Evolutionary conservation across 30 jellyfish, hydroid and myxozoan genomes (phyloP).

Genomic region (Sanderia malayensis): DNA sequence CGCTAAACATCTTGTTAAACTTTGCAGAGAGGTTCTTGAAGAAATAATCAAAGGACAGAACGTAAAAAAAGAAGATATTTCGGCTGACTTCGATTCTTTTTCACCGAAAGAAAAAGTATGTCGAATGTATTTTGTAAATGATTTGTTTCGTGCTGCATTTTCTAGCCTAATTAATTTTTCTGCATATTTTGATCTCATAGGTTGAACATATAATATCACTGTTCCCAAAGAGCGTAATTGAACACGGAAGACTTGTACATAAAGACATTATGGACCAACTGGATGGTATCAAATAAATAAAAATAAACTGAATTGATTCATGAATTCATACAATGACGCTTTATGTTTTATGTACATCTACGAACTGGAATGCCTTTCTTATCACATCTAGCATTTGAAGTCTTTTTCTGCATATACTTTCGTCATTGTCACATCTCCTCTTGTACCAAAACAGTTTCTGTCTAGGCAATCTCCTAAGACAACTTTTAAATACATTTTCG

Average conservation of each 20-base stretch:
- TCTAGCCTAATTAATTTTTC: no score
- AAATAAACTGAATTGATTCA: neutral
- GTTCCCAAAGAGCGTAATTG: slow-evolving; percentile 35
- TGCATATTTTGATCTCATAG: slow-evolving; percentile 7
- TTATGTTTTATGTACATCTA: neutral
- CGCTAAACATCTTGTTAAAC: no score
- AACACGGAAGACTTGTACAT: slow-evolving; percentile 45
- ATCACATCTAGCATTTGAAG: no score
- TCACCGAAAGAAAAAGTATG: slow-evolving; percentile 56
- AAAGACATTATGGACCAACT: slow-evolving; percentile 48
- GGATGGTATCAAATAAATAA: slow-evolving; percentile 4
- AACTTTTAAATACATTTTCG: no score
- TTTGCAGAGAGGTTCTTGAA: slow-evolving; percentile 51
- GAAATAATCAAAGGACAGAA: slow-evolving; percentile 55
- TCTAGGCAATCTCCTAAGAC: no score
- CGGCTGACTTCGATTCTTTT: slow-evolving; percentile 31
- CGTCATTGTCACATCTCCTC: no score
- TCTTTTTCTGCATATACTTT: no score
- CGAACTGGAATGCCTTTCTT: no score
- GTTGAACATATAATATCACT: slow-evolving; percentile 29
- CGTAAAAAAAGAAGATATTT: slow-evolving; percentile 16
- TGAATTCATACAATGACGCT: neutral
- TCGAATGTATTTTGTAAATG: neutral
- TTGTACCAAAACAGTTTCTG: no score
- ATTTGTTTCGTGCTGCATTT: no score